Evolutionary conservation across 53 echinoderm and acorn worm genomes (phyloP).

Genomic region (Henricia sp.): DNA sequence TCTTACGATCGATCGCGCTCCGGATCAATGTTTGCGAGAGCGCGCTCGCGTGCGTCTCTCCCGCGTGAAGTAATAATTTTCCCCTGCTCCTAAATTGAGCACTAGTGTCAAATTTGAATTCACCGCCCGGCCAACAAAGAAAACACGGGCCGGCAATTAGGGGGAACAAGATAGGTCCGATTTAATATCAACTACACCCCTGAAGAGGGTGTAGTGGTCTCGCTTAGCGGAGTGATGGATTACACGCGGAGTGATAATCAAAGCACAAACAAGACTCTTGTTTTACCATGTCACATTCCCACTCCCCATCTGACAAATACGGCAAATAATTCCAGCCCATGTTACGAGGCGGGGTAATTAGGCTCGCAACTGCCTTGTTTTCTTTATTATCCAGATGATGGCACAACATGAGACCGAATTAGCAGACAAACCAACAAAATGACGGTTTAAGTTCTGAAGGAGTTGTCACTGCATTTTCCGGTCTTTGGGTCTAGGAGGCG

Average conservation of each 20-base stretch:
- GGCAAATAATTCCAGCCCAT: too few relatives aligned
- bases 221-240: constrained; percentile 32
- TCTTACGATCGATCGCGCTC: constrained; percentile 4
- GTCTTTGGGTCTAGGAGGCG: constrained; percentile 14
- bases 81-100: constrained; percentile 24
- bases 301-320: neutral
- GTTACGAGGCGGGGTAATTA: too few relatives aligned
- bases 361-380: too few relatives aligned
- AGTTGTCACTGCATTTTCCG: constrained; percentile 38
- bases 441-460: constrained; percentile 17
- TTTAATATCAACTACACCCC: constrained; percentile 48
- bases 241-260: constrained; percentile 2
- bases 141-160: constrained; percentile 54
- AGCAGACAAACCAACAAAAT: neutral
- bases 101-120: constrained; percentile 65
- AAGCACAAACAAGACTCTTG: constrained; percentile 17
- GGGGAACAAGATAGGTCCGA: constrained; percentile 46
- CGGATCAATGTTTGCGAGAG: constrained; percentile 56
- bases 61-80: constrained; percentile 48
- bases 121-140: constrained; percentile 52
- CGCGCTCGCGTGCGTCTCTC: neutral
- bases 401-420: neutral
- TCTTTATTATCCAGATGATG: neutral
- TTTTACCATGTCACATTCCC: neutral
- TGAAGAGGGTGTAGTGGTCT: constrained; percentile 20